These are phyloP conservation scores for Hephaestus fuliginosus DNA, from an alignment of 2,797 vertebrate species.

Conservation along the genomic window DNA sequence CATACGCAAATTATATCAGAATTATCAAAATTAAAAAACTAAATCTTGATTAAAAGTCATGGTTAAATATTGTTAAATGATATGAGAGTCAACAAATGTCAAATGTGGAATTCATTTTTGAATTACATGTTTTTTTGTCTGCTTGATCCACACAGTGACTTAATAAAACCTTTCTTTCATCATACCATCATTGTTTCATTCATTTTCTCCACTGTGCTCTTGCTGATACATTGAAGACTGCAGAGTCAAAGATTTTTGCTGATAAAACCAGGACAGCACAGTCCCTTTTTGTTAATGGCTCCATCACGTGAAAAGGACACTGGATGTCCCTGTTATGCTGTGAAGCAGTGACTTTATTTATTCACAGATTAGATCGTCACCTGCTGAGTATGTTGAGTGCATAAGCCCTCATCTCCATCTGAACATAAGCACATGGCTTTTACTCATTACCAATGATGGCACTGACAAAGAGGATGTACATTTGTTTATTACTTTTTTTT, in stretches of 20 bases:
- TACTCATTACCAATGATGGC: not conserved
- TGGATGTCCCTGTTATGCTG: not conserved
- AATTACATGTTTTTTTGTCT: not conserved
- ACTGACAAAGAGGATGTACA: not conserved
- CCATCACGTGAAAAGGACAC: not conserved
- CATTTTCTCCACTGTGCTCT: not conserved
- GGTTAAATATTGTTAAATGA: not conserved
- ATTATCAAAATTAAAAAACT: not conserved
- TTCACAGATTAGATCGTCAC: conserved; percentile 21
- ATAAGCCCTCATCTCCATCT: conserved; percentile 7
- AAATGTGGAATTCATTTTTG: not conserved
- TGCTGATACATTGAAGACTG: not conserved
- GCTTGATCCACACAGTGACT: no score
- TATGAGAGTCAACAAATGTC: not conserved
- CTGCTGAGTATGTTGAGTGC: conserved; percentile 17
- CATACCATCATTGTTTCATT: not conserved
- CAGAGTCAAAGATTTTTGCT: not conserved
- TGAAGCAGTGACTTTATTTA: not conserved
- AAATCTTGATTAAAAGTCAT: not conserved
- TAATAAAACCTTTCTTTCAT: no score
- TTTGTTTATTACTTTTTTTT: conserved; percentile 2
- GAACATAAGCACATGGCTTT: not conserved
- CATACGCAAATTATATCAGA: not conserved
- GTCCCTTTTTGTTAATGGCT: not conserved
- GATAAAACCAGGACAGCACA: not conserved